A percentile compares a stretch with the other conserved stretches of the same genome.
Evolutionary conservation across 2,113 vertebrate genomes (phyloP).

Genomic region (Aplodontia rufa): DNA sequence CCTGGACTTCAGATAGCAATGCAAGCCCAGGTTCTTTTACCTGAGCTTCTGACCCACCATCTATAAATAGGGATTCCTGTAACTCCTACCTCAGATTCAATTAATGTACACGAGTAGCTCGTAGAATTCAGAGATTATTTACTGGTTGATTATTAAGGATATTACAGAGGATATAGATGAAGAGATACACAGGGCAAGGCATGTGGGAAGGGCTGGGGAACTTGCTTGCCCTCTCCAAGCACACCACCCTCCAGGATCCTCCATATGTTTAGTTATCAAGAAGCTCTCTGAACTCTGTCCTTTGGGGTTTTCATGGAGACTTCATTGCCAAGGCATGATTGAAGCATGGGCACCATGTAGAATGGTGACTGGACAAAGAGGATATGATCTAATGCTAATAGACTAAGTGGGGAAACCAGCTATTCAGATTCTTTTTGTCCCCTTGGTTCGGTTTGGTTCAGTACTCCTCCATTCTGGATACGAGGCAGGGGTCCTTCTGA

Average conservation of each 20-base stretch:
- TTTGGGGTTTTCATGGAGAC: neutral
- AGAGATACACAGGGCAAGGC: neutral
- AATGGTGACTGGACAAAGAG: neutral
- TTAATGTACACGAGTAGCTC: neutral
- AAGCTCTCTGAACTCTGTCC: neutral
- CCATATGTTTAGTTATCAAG: neutral
- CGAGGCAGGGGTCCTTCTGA: neutral
- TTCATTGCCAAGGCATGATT: neutral
- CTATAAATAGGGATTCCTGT: neutral
- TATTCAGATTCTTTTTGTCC: neutral
- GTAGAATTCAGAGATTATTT: neutral
- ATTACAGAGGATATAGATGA: neutral
- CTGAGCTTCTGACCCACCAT: neutral
- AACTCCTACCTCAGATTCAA: neutral
- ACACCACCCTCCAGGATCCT: neutral
- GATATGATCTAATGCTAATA: neutral
- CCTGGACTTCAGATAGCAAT: neutral
- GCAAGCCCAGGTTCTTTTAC: neutral
- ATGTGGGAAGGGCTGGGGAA: neutral
- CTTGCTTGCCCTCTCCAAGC: too few species aligned
- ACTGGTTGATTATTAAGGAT: neutral
- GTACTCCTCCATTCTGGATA: neutral
- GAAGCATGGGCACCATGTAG: neutral
- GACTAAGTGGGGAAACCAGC: too few species aligned
- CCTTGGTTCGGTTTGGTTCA: neutral